Conservation (phyloP, 1,140 invertebrate species). For the Spodoptera litura region DNA sequence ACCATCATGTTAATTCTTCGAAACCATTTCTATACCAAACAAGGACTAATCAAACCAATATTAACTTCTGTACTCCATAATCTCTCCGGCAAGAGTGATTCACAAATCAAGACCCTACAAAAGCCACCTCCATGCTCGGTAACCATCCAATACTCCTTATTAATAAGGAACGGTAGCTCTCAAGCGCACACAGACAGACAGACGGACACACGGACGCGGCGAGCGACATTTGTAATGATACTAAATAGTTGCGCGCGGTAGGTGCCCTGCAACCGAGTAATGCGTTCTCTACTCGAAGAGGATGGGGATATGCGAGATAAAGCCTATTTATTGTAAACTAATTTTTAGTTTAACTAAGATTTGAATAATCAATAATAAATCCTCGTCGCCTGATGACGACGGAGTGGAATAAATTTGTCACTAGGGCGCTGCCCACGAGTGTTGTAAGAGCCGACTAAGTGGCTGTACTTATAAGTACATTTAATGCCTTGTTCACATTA, state of each 20-base stretch:
- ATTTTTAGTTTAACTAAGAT: background rate
- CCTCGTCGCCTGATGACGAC: no score
- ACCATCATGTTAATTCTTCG: no score
- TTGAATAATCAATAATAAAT: no score
- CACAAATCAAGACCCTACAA: slow-evolving; percentile 14
- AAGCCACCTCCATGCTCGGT: slow-evolving; percentile 58
- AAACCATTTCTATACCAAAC: no score
- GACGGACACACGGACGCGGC: slow-evolving; percentile 74
- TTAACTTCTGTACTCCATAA: no score
- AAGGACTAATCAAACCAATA: no score
- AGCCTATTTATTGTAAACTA: background rate
- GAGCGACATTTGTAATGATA: slow-evolving; percentile 84
- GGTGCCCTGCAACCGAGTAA: slow-evolving; percentile 79
- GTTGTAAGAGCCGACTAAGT: no score
- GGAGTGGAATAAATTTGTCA: no score
- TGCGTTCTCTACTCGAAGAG: slow-evolving; percentile 71
- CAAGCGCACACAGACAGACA: slow-evolving; percentile 67
- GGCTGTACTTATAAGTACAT: no score
- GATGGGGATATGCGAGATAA: slow-evolving; percentile 58
- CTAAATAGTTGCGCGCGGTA: slow-evolving; percentile 85
- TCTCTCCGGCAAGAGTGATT: no score
- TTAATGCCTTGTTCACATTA: no score
- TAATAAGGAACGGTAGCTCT: slow-evolving; percentile 83
- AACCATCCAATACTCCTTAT: slow-evolving; percentile 71
- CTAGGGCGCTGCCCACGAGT: no score